A percentile compares a stretch with the other conserved stretches of the same genome.
Conservation (phyloP, 2,113 vertebrate genomes). For the Verasper variegatus region DNA sequence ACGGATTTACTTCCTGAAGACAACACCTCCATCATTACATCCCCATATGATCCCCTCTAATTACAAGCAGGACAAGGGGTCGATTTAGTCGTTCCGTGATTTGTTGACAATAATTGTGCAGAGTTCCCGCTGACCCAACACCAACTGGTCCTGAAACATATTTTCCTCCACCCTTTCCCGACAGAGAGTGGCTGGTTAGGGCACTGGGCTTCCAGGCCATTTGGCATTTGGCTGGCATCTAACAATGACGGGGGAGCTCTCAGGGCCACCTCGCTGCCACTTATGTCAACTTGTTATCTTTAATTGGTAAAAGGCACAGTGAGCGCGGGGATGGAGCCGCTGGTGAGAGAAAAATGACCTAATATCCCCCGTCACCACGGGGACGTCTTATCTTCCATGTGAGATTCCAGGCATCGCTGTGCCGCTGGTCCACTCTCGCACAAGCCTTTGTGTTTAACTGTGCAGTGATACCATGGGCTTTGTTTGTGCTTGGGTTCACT, state of each 20-base stretch:
- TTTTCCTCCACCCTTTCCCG: background rate
- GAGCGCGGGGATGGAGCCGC: background rate
- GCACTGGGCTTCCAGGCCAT: conserved; percentile 1
- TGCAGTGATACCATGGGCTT: background rate
- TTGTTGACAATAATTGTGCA: conserved; percentile 5
- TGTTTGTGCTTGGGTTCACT: conserved; percentile 8
- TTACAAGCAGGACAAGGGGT: no score
- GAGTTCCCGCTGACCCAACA: conserved; percentile 30
- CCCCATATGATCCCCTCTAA: background rate
- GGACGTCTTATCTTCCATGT: conserved; percentile 23
- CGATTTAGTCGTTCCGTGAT: background rate
- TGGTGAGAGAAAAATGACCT: conserved; percentile 28
- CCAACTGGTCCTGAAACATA: background rate
- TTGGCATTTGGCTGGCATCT: conserved; percentile 21
- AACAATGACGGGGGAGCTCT: conserved; percentile 27
- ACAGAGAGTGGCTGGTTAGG: background rate
- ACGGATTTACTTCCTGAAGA: conserved; percentile 16
- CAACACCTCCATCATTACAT: background rate
- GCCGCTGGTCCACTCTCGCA: background rate
- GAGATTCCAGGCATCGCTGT: background rate
- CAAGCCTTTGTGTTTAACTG: background rate
- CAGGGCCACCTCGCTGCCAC: conserved; percentile 40
- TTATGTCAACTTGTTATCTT: conserved; percentile 46
- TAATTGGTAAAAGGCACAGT: conserved; percentile 54
- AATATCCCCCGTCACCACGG: background rate